Evolutionary conservation across 2,113 vertebrate species (phyloP).

Genomic region (Nothocercus nigrocapillus): DNA sequence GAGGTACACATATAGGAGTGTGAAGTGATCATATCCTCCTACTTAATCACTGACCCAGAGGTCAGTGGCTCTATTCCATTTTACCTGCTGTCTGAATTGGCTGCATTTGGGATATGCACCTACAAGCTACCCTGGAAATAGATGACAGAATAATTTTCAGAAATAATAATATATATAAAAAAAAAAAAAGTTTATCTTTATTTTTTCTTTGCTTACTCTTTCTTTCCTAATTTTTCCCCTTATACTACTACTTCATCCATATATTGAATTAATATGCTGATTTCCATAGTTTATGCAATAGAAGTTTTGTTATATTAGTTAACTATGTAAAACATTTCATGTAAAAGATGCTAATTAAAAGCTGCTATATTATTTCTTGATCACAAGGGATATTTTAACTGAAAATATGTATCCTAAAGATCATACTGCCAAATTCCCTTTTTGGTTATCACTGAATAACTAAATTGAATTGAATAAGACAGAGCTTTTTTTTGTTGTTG

Average conservation of each 20-base stretch:
- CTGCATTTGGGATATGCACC: background rate
- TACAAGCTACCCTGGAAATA: background rate
- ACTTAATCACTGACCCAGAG: background rate
- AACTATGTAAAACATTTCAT: conserved; percentile 4
- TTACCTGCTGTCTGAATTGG: background rate
- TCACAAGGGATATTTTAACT: conserved; percentile 11
- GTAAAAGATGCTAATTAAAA: conserved; percentile 46
- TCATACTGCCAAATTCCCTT: background rate
- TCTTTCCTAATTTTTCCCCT: background rate
- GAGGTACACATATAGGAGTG: background rate
- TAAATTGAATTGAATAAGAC: background rate
- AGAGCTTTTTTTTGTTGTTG: background rate
- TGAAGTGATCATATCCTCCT: background rate
- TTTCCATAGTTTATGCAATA: conserved; percentile 35
- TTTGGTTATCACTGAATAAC: background rate
- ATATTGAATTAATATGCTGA: background rate
- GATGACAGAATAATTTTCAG: background rate
- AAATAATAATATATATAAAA: background rate
- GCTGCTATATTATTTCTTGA: background rate
- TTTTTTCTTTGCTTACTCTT: background rate
- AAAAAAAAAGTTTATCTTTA: background rate
- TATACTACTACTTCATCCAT: background rate
- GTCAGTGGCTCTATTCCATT: background rate
- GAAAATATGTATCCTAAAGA: background rate
- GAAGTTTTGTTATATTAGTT: background rate